phyloP scores from a whole-genome alignment of 2,113 vertebrate genomes.

The Proterorhinus semilunaris region DNA sequence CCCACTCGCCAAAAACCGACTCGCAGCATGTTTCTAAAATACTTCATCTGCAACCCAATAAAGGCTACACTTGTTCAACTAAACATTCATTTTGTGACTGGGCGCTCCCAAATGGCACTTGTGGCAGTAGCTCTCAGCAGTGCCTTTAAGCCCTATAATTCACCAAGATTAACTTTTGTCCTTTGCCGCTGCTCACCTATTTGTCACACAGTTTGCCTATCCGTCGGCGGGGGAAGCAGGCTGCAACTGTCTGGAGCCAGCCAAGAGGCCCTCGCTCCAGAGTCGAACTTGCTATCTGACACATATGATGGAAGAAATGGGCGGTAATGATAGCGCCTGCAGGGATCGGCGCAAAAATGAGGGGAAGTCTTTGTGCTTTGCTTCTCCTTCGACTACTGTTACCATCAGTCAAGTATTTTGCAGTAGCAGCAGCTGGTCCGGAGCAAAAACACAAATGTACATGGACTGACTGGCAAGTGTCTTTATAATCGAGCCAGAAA shows the following conservation, averaged over 20 bases:
- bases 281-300: conserved; percentile 42
- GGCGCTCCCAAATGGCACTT: conserved; percentile 19
- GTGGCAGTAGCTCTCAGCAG: conserved; percentile 22
- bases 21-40: neutral
- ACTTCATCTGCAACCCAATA: conserved; percentile 1
- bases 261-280: conserved; percentile 14
- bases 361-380: conserved; percentile 26
- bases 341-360: conserved; percentile 42
- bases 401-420: conserved; percentile 47
- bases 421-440: conserved; percentile 33
- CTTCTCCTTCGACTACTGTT: conserved; percentile 30
- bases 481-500: conserved; percentile 12
- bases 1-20: neutral
- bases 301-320: conserved; percentile 51
- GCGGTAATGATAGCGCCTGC: conserved; percentile 51
- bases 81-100: conserved; percentile 12
- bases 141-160: conserved; percentile 14
- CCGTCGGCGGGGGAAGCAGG: neutral
- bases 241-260: neutral
- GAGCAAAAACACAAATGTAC: conserved; percentile 6
- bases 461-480: conserved; percentile 22
- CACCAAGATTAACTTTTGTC: conserved; percentile 20
- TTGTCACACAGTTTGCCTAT: conserved; percentile 12
- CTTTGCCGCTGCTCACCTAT: neutral
- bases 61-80: conserved; percentile 9